These are phyloP conservation scores for Meloe dianella DNA, from an alignment of 2,888 invertebrate species.

Conservation along the genomic window DNA sequence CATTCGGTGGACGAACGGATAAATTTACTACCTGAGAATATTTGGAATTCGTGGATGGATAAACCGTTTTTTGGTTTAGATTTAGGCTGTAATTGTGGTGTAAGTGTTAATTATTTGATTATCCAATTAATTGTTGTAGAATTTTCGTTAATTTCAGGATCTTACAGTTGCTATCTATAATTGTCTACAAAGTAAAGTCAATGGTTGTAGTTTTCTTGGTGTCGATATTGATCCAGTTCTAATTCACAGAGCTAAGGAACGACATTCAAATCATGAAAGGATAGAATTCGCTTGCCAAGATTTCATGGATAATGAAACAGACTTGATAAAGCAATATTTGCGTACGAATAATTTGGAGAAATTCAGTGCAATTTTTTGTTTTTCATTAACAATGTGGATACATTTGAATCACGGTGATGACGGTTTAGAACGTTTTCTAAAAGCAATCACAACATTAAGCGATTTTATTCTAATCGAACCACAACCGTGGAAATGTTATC, in stretches of 20 bases:
- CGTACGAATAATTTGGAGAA: slow-evolving; percentile 53
- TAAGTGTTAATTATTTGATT: slow-evolving; percentile 51
- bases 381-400: slow-evolving; percentile 91
- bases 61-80: slow-evolving; percentile 54
- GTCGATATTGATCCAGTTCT: slow-evolving; percentile 77
- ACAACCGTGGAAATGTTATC: slow-evolving; percentile 87
- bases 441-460: slow-evolving; percentile 62
- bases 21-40: slow-evolving; percentile 64
- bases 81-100: slow-evolving; percentile 82
- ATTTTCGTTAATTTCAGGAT: slow-evolving; percentile 59
- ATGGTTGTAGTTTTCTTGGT: slow-evolving; percentile 65
- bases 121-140: too few relatives aligned
- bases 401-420: slow-evolving; percentile 83
- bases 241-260: slow-evolving; percentile 70
- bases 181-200: slow-evolving; percentile 61
- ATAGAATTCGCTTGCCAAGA: slow-evolving; percentile 68
- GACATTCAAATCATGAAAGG: slow-evolving; percentile 50
- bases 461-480: slow-evolving; percentile 76
- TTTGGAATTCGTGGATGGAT: slow-evolving; percentile 52
- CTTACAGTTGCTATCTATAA: slow-evolving; percentile 68
- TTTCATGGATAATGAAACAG: slow-evolving; percentile 61
- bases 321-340: slow-evolving; percentile 62
- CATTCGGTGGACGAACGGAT: slow-evolving; percentile 74
- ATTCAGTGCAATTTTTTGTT: slow-evolving; percentile 77
- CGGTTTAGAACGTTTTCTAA: slow-evolving; percentile 70